Base-by-base conservation (phyloP, 2,888 invertebrate genomes). In the Hymenopus coronatus region DNA sequence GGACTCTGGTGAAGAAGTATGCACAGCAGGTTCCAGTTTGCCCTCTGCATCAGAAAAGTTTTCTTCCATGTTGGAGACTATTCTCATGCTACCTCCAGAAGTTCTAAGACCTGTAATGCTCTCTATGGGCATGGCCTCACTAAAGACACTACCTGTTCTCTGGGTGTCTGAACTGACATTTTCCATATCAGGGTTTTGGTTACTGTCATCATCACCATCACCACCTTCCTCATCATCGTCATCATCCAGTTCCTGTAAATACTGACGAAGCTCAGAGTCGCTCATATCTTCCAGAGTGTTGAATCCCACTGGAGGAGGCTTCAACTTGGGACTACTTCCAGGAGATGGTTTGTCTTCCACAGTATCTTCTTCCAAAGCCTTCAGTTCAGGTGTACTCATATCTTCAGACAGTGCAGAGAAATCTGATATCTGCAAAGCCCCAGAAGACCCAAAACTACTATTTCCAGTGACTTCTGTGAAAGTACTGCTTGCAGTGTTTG, bases 211-310 rank as follows among this genome's bases (percentile, higher is more conserved):
- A 40, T 3, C 6, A 20, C 25, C 54, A 70, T 20, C 54, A 14
- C 4, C 27, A 28, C n/a, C 83, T 8, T 85, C 4, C 7, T 87
- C 83, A 54, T 70, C 46, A 4, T 86, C 89, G 20, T 87, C 82
- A 15, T 93, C 93, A 88, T 94, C 94, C 28, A 94, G 91, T 89
- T 93, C 93, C 12, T 93, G 89, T 20, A 90, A 84, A 84, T 89
- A 90, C 28, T 90, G 85, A n/a, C 90, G 82, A 12, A 90, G 70
- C 25, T 93, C 93, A 15, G 91, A 91, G 85, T 93, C 93, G 91
- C 93, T 93, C 20, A 93, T 90, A 88, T 93, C 92, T 20, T 93
- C 90, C 83, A 92, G 91, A 83, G 92, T 91, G 83, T 92, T 91
- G 91, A 93, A 93, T 25, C 92, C 92, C 82, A 93, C 90, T 30